Evolutionary conservation across 2,797 vertebrate species (phyloP), one percentile per base, ranked within the genome.

Genomic region (Podarcis lilfordi): DNA sequence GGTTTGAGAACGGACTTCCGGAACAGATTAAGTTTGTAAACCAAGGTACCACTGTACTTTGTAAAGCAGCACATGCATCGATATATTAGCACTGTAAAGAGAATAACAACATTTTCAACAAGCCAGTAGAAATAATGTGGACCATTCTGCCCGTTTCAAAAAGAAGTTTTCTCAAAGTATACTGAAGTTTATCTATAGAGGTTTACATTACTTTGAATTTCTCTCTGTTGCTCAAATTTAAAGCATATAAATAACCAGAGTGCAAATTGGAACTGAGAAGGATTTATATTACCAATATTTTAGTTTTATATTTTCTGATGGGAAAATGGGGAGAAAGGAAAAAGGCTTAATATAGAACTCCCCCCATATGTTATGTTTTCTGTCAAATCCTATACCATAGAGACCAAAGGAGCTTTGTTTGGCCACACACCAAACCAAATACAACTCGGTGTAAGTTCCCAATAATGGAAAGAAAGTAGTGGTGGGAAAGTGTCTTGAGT

Each of bases 371-470:
- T 93, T 96, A 95, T 95, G 92, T 84, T 96, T 96, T 96, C 94
- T 95, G 92, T 96, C 93, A 96, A 93, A 90, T 92, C 95, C 85
- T 92, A 91, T 94, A 92, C 93, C 94, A 95, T 91, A 35, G 91
- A 94, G 95, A 96, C 92, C 88, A 82, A 92, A 86, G 74, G 86
- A 95, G 94, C 88, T 85, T 92, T 93, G 92, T 89, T 59, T 96
- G 96, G 96, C 92, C 92, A 93, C 88, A 88, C 55, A 93, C 94
- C 96, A 96, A 96, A 82, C 91, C 91, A 97, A 97, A 96, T 92
- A 96, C 64, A 55, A 94, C 80, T 75, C 84, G 84, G 95, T 94
- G 88, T 93, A 96, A 96, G 91, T 72, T 84, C 92, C 95, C 95
- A 96, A 96, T 96, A 95, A 94, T 95, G 96, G 93, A 96, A 96